phyloP scores from a whole-genome alignment of 2,888 invertebrate species.

The Aproaerema taeniolella region DNA sequence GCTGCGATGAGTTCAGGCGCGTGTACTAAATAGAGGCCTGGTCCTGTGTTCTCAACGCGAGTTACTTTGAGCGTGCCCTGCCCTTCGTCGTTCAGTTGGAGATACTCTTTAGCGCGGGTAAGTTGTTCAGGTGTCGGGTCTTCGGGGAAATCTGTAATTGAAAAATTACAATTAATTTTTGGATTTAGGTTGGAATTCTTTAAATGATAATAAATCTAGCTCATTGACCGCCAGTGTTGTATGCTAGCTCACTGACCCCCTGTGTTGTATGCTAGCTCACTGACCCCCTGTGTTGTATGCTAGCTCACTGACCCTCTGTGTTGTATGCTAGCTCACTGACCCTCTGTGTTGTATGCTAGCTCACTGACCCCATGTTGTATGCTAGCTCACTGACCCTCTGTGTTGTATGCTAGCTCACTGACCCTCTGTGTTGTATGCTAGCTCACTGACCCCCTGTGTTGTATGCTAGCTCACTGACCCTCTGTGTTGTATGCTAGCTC shows the following conservation, averaged over 20 bases:
- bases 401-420: background rate
- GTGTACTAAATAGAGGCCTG: slow-evolving; percentile 31
- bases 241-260: background rate
- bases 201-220: background rate
- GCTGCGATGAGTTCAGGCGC: slow-evolving; percentile 39
- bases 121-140: slow-evolving; percentile 26
- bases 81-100: slow-evolving; percentile 34
- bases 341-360: background rate
- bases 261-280: background rate
- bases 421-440: background rate
- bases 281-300: background rate
- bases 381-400: background rate
- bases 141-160: slow-evolving; percentile 37
- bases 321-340: background rate
- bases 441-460: background rate
- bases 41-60: slow-evolving; percentile 20
- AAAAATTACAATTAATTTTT: background rate
- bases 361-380: background rate
- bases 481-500: background rate
- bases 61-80: slow-evolving; percentile 30
- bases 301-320: background rate
- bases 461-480: slow-evolving; percentile 22
- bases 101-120: slow-evolving; percentile 23
- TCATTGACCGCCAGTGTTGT: background rate
- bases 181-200: background rate